Base-by-base conservation (phyloP, 1,140 invertebrate genomes). In the Ephestia elutella region DNA sequence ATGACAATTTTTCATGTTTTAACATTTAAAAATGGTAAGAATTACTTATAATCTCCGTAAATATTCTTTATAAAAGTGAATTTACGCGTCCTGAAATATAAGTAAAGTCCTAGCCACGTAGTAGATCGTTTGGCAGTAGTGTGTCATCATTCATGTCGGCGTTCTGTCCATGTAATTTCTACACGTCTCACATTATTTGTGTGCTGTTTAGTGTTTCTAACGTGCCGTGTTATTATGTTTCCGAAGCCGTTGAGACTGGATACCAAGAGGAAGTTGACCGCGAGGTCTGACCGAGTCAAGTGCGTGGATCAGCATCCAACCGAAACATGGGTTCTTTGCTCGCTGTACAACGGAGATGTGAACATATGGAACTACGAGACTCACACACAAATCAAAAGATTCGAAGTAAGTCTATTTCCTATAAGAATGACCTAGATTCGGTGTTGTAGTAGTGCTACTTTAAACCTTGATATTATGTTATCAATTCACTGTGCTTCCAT, bases 291-390 rank as follows among this genome's bases (percentile, higher is more conserved):
- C 87, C 92, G 99, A 66, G 98, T 99, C 7, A 99, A 99, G 90
- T 97, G 95, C 80, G 96, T 98, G 0, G 99, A 99, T 89, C 92
- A 99, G 59, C 98, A 99, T 90, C 98, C 98, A 9, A 93, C 94
- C 15, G 98, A 99, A 79, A 97, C 97, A 73, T 99, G 98, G 98
- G 97, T 99, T 93, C 91, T 99, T 25, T 98, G 96, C 64, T 97
- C 97, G 20, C 90, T 99, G 3, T 99, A 99, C 90, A 99, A 97
- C 90, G 99, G 99, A 65, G 97, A 99, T 89, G 97, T 99, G 62
- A 98, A 99, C 90, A 96, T 99, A 75, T 99, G 98, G 98, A 99
- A 99, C 86, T 94, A 97, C 91, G 98, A 99, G 82, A 96, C 94
- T 53, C 97, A 99, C 86, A 82, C 82, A 54, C 88, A 89, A 65